Conservation (phyloP, 2,113 vertebrate species). For the Echinops telfairi region DNA sequence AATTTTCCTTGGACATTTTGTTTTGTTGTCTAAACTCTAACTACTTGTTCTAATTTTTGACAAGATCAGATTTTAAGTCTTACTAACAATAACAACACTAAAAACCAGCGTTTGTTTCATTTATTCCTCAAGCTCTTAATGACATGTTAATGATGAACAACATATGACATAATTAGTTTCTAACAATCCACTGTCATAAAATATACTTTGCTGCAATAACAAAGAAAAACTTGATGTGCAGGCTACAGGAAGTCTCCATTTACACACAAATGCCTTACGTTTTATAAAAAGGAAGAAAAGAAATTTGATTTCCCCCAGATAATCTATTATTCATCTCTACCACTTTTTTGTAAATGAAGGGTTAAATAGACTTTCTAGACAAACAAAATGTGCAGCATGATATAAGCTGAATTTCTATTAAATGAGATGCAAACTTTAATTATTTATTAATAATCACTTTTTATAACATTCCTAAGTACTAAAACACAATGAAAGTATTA, state of each 20-base stretch:
- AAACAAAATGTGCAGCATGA: constrained; percentile 61
- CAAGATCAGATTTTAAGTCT: constrained; percentile 37
- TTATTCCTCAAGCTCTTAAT: constrained; percentile 69
- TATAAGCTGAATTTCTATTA: constrained; percentile 69
- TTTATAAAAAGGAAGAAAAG: constrained; percentile 65
- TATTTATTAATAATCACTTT: constrained; percentile 86
- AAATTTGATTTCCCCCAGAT: constrained; percentile 45
- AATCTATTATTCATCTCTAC: not conserved
- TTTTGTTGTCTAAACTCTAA: constrained; percentile 47
- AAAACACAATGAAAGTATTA: constrained; percentile 81
- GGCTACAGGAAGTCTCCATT: constrained; percentile 63
- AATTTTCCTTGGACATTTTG: constrained; percentile 72
- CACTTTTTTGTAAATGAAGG: constrained; percentile 19
- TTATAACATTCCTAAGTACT: constrained; percentile 78
- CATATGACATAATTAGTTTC: constrained; percentile 59
- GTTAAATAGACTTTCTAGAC: constrained; percentile 69
- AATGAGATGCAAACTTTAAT: constrained; percentile 84
- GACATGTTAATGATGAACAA: constrained; percentile 71
- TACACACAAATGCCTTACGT: constrained; percentile 62
- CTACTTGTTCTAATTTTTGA: constrained; percentile 55
- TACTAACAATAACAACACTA: constrained; percentile 15
- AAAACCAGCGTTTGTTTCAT: constrained; percentile 72
- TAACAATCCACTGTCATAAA: constrained; percentile 43
- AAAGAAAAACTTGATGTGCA: constrained; percentile 8
- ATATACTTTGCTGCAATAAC: not conserved